Evolutionary conservation across 2,888 invertebrate genomes (phyloP).

Genomic region (Athripsodes cinereus): DNA sequence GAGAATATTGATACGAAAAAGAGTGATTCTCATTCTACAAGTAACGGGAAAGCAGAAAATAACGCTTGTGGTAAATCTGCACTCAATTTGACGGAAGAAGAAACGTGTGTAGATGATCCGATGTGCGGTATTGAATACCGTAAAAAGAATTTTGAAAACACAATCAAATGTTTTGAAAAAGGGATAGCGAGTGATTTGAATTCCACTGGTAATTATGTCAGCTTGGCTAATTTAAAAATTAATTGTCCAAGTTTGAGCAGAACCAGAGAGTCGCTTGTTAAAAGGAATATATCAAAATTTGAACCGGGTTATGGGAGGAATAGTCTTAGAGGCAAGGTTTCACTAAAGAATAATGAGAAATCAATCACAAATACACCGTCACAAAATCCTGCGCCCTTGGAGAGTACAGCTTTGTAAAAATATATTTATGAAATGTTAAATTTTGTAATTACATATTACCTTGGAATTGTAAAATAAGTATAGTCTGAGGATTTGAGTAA

Average conservation of each 20-base stretch:
- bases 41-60: background rate
- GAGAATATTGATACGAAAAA: too few species aligned
- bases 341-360: constrained; percentile 17
- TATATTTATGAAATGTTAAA: too few species aligned
- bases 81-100: background rate
- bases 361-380: constrained; percentile 10
- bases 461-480: too few species aligned
- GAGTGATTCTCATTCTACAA: background rate
- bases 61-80: background rate
- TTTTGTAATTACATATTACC: too few species aligned
- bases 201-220: constrained; percentile 46
- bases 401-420: constrained; percentile 24
- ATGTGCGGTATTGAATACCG: constrained; percentile 1
- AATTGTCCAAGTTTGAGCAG: constrained; percentile 31
- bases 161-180: constrained; percentile 12
- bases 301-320: constrained; percentile 13
- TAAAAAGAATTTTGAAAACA: constrained; percentile 16
- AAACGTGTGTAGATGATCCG: background rate
- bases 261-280: constrained; percentile 25
- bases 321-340: constrained; percentile 13
- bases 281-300: constrained; percentile 26
- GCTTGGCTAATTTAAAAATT: constrained; percentile 45
- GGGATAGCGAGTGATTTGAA: constrained; percentile 31
- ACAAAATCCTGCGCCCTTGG: constrained; percentile 6
- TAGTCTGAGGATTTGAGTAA: too few species aligned